A percentile compares a stretch with the other conserved stretches of the same genome.
These are phyloP conservation scores for Thamnophis sirtalis DNA, from an alignment of 2,113 vertebrate genomes.

Conservation along the genomic window DNA sequence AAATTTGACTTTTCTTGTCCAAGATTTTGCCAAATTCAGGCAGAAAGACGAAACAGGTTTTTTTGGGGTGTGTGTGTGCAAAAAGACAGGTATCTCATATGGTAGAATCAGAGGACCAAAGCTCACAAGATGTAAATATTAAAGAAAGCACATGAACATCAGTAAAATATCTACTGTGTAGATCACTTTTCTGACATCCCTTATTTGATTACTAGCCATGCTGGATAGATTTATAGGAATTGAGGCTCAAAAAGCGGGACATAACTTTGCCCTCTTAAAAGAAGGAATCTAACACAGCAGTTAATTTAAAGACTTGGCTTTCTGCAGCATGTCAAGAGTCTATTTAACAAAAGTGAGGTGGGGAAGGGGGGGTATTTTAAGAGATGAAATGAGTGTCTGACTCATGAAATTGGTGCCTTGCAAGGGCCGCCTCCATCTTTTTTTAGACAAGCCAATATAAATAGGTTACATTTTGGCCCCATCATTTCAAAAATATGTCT, in stretches of 20 bases:
- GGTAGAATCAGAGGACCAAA: not conserved
- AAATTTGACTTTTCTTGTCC: not conserved
- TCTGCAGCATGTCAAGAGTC: not conserved
- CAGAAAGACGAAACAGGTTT: not conserved
- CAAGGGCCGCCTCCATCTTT: not conserved
- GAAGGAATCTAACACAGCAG: not conserved
- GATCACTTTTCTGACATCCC: not conserved
- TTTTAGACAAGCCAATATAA: not conserved
- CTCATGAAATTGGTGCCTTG: not conserved
- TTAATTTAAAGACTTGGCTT: not conserved
- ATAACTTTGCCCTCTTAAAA: not conserved
- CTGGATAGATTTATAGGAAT: not conserved
- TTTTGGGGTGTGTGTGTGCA: not conserved
- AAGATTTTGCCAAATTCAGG: not conserved
- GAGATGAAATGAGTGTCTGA: not conserved
- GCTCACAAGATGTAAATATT: not conserved
- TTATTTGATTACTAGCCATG: not conserved
- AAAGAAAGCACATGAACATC: not conserved
- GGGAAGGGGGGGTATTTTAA: no score
- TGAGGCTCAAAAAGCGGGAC: not conserved
- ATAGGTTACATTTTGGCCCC: not conserved
- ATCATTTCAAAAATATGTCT: not conserved
- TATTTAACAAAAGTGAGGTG: not conserved
- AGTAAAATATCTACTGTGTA: not conserved
- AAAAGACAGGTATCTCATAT: not conserved